phyloP scores from a whole-genome alignment of 2,113 vertebrate genomes.

The Stegostoma tigrinum region DNA sequence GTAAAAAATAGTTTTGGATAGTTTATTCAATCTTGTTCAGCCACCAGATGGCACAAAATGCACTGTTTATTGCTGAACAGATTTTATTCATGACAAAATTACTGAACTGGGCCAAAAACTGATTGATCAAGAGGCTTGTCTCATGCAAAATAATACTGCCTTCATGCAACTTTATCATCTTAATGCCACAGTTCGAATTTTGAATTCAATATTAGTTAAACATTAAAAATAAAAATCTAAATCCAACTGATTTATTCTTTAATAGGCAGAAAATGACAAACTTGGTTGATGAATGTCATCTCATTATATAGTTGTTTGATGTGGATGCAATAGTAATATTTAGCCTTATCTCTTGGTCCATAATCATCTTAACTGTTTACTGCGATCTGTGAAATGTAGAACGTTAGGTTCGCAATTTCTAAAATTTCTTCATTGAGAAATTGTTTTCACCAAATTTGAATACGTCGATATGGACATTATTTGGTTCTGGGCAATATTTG shows the following conservation, averaged over 20 bases:
- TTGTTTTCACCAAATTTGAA: neutral
- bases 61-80: slow-evolving; percentile 9
- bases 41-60: slow-evolving; percentile 32
- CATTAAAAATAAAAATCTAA: neutral
- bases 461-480: neutral
- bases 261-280: neutral
- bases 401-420: neutral
- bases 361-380: neutral
- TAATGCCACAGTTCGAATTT: neutral
- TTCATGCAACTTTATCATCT: neutral
- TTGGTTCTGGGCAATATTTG: neutral
- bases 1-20: neutral
- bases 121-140: neutral
- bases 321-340: neutral
- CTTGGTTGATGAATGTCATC: neutral
- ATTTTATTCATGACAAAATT: too few species aligned
- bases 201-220: neutral
- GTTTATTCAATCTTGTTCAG: neutral
- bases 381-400: neutral
- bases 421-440: neutral
- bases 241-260: neutral
- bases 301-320: neutral
- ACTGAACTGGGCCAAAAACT: neutral
- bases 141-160: neutral
- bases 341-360: neutral